Percentiles rank a stretch among this genome's conserved stretches.
Evolutionary conservation across 1,140 invertebrate species (phyloP).

Genomic region (Oedothorax gibbosus): DNA sequence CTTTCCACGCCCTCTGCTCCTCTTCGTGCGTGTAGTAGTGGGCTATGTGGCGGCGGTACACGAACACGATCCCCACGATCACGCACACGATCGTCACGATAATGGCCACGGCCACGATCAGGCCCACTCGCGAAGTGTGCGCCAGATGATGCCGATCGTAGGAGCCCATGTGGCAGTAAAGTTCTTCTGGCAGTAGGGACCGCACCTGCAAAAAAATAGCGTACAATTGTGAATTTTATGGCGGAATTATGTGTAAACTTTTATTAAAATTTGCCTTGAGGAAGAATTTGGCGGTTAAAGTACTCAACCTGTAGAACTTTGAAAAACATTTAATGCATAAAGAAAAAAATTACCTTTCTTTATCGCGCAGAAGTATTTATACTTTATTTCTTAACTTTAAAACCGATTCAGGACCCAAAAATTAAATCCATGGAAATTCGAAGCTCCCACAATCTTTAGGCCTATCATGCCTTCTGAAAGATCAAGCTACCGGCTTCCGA

Average conservation of each 20-base stretch:
- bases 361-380: too few relatives aligned
- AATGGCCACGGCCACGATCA: conserved; percentile 67
- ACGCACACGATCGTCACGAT: conserved; percentile 66
- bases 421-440: conserved; percentile 43
- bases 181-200: conserved; percentile 13
- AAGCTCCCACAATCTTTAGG: conserved; percentile 60
- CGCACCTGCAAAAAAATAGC: conserved; percentile 37
- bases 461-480: too few relatives aligned
- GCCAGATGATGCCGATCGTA: conserved; percentile 33
- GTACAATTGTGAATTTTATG: too few relatives aligned
- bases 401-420: too few relatives aligned
- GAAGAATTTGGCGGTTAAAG: too few relatives aligned
- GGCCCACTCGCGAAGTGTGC: conserved; percentile 62
- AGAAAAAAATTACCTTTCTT: too few relatives aligned
- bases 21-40: conserved; percentile 80
- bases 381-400: too few relatives aligned
- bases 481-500: too few relatives aligned
- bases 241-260: too few relatives aligned
- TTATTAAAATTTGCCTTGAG: too few relatives aligned
- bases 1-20: conserved; percentile 68
- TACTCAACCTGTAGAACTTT: neutral
- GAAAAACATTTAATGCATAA: neutral
- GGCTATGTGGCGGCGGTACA: conserved; percentile 74
- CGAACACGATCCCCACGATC: conserved; percentile 65
- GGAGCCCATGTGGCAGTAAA: neutral